phyloP scores from a whole-genome alignment of 2,888 invertebrate genomes.

The Polymixis lichenea region DNA sequence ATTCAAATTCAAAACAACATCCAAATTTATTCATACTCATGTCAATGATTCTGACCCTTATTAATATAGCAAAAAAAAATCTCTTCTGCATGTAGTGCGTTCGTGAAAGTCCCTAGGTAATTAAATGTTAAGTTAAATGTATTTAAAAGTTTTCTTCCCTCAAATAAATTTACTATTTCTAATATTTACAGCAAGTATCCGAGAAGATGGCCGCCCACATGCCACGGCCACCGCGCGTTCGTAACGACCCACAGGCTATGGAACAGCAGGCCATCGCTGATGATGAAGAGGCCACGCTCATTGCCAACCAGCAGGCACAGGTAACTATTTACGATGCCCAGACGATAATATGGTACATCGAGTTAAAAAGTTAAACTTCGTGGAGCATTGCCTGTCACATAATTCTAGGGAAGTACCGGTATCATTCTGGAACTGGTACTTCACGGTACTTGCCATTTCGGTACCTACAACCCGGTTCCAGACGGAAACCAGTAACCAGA shows the following conservation, averaged over 20 bases:
- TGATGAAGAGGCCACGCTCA: constrained; percentile 84
- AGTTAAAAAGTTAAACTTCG: too few relatives aligned
- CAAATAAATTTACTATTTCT: neutral
- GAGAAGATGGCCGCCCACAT: constrained; percentile 93
- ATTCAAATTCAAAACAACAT: too few relatives aligned
- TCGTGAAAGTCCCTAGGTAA: neutral
- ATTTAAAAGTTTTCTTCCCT: neutral
- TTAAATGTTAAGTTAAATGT: too few relatives aligned
- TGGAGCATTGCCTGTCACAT: too few relatives aligned
- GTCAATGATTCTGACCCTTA: neutral
- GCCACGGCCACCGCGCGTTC: constrained; percentile 80
- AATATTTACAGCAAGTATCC: constrained; percentile 89
- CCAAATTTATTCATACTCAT: neutral
- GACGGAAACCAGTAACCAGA: too few relatives aligned
- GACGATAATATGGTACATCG: neutral
- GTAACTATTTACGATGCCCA: constrained; percentile 63
- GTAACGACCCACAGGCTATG: constrained; percentile 77
- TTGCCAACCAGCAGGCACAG: constrained; percentile 89
- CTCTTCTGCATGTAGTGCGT: neutral
- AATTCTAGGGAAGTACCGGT: too few relatives aligned
- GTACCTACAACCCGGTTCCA: too few relatives aligned
- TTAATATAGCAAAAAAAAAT: neutral
- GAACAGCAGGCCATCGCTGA: constrained; percentile 85
- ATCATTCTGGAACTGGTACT: too few relatives aligned
- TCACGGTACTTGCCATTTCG: too few relatives aligned